Evolutionary conservation across 2,113 vertebrate genomes (phyloP).

Genomic region (Serilophus lunatus): DNA sequence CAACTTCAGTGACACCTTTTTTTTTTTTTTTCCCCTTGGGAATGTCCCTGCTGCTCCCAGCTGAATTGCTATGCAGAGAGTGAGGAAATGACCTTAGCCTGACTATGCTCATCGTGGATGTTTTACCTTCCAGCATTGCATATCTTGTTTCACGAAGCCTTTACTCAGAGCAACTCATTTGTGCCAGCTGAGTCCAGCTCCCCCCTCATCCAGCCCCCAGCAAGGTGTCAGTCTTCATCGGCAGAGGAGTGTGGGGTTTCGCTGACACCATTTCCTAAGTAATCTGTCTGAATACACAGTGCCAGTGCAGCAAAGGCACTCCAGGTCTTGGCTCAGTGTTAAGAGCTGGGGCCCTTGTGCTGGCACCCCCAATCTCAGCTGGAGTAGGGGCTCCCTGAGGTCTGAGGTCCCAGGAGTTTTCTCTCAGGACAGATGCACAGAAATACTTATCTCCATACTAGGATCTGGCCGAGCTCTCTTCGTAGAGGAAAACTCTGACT

Average conservation of each 20-base stretch:
- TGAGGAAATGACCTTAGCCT: neutral
- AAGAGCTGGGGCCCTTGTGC: fast-evolving
- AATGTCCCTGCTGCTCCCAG: neutral
- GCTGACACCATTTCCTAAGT: neutral
- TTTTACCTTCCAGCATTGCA: neutral
- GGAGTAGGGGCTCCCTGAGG: neutral
- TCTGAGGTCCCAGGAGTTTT: neutral
- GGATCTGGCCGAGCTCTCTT: neutral
- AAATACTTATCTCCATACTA: neutral
- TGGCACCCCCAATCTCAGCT: neutral
- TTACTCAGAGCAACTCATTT: neutral
- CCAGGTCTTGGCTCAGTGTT: neutral
- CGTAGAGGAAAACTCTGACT: neutral
- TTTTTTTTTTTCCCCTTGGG: neutral
- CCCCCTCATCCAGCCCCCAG: neutral
- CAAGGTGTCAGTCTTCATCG: neutral
- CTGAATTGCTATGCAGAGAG: neutral
- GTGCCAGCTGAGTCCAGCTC: neutral
- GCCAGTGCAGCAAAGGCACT: neutral
- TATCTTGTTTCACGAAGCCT: neutral
- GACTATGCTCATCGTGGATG: fast-evolving
- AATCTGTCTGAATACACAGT: neutral
- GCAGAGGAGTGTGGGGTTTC: neutral
- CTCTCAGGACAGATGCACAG: neutral
- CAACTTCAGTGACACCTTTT: neutral